A percentile compares a stretch with the other conserved stretches of the same genome.
These are phyloP conservation scores for Epinephelus coioides DNA, from an alignment of 2,797 vertebrate species.

Conservation along the genomic window DNA sequence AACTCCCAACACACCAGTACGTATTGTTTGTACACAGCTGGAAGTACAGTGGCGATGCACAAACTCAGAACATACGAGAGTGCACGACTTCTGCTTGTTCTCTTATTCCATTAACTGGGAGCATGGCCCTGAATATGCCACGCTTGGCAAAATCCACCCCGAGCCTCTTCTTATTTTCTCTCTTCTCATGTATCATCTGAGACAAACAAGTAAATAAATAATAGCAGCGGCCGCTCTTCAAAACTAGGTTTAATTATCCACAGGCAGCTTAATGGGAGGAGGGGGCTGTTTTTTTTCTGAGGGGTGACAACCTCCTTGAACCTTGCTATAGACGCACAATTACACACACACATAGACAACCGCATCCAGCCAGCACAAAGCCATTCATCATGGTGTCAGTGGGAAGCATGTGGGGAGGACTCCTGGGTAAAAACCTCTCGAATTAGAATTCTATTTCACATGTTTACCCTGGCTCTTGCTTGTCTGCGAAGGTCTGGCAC, in stretches of 20 bases:
- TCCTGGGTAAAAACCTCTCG: slow-evolving; percentile 61
- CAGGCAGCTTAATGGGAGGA: slow-evolving; percentile 39
- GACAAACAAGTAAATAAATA: slow-evolving; percentile 75
- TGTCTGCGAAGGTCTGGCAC: slow-evolving; percentile 52
- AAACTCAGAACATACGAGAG: slow-evolving; percentile 31
- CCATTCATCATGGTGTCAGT: slow-evolving; percentile 82
- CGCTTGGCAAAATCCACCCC: slow-evolving; percentile 40
- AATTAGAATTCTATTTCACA: slow-evolving; percentile 75
- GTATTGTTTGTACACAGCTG: not conserved
- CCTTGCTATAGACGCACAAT: slow-evolving; percentile 37
- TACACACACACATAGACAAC: slow-evolving; percentile 48
- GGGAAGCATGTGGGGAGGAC: slow-evolving; percentile 50
- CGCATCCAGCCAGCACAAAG: slow-evolving; percentile 49
- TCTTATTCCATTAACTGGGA: slow-evolving; percentile 57
- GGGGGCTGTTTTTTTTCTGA: slow-evolving; percentile 25
- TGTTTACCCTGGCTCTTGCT: slow-evolving; percentile 51
- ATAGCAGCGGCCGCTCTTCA: slow-evolving; percentile 40
- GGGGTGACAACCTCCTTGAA: slow-evolving; percentile 66
- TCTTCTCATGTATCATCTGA: slow-evolving; percentile 56
- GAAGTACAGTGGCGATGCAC: not conserved
- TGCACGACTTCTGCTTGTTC: slow-evolving; percentile 21
- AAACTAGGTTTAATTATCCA: slow-evolving; percentile 74
- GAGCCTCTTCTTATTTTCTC: slow-evolving; percentile 21
- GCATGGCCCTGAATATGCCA: slow-evolving; percentile 43
- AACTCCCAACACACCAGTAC: slow-evolving; percentile 1